These are phyloP conservation scores for Apis cerana DNA, from an alignment of 1,140 invertebrate species.

Conservation along the genomic window DNA sequence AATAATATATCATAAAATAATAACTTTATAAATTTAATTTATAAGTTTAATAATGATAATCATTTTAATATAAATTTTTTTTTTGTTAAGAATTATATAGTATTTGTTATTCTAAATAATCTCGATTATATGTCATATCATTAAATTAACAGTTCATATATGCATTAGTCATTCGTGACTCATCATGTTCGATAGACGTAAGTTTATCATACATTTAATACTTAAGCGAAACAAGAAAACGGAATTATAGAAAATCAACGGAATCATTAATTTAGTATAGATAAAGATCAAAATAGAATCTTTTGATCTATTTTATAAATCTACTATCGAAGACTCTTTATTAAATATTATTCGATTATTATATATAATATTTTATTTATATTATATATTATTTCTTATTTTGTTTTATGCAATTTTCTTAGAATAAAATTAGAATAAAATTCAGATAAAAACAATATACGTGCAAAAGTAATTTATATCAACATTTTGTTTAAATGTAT, in stretches of 20 bases:
- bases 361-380: no score
- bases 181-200: background rate
- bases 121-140: background rate
- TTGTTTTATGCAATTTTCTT: background rate
- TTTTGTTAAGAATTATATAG: background rate
- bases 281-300: constrained; percentile 4
- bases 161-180: background rate
- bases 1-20: background rate
- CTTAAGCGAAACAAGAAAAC: background rate
- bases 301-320: constrained; percentile 18
- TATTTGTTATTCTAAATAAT: background rate
- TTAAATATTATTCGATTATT: background rate
- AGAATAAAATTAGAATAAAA: background rate
- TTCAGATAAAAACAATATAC: background rate
- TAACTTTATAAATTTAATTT: background rate
- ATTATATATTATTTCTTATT: background rate
- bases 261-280: background rate
- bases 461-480: background rate
- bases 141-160: background rate
- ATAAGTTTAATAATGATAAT: background rate
- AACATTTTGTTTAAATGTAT: background rate
- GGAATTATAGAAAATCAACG: background rate
- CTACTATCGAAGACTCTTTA: background rate
- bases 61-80: background rate
- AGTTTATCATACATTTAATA: background rate